phyloP scores from a whole-genome alignment of 2,797 vertebrate species.

The Avahi laniger region DNA sequence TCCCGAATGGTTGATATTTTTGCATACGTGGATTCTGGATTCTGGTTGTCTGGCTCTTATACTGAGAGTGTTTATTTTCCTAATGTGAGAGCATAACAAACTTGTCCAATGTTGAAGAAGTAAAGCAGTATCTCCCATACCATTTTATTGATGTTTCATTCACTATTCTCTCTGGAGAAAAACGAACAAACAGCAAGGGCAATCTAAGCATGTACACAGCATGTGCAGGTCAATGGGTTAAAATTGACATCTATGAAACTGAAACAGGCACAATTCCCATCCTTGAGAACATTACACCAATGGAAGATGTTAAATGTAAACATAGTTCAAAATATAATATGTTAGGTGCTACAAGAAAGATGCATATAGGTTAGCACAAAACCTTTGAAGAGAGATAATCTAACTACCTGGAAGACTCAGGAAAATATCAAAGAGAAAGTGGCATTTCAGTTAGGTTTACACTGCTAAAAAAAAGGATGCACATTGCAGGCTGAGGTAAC shows the following conservation, averaged over 20 bases:
- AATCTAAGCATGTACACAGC: background rate
- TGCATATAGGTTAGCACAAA: background rate
- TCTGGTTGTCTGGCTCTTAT: background rate
- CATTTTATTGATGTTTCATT: background rate
- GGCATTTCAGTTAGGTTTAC: background rate
- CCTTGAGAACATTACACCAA: background rate
- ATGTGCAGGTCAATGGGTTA: background rate
- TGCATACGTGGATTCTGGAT: background rate
- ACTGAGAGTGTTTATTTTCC: background rate
- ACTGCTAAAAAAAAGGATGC: background rate
- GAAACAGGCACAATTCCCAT: background rate
- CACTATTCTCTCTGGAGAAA: background rate
- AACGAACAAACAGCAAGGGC: background rate
- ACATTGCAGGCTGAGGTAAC: background rate
- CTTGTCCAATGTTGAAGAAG: background rate
- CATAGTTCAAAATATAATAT: background rate
- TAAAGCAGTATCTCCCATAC: background rate
- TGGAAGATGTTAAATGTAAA: background rate
- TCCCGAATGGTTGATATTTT: background rate
- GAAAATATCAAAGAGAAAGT: background rate
- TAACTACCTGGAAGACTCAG: background rate
- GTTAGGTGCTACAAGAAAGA: background rate
- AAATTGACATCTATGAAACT: background rate
- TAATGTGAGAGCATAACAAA: background rate
- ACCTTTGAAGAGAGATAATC: background rate